These are phyloP conservation scores for Quadroppia sp. DNA, from an alignment of 2,888 invertebrate genomes.

Conservation along the genomic window DNA sequence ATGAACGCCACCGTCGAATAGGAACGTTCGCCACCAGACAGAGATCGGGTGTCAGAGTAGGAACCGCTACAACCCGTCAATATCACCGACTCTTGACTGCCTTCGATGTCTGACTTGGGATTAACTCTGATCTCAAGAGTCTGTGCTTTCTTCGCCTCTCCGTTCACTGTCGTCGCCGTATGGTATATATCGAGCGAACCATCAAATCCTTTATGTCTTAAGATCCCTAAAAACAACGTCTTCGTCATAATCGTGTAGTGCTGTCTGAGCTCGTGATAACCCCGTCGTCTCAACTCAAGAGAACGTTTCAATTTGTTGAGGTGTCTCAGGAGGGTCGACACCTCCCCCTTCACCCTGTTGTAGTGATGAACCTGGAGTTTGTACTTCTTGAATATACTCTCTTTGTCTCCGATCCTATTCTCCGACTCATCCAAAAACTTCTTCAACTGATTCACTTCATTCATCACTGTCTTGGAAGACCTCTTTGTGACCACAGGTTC, in stretches of 20 bases:
- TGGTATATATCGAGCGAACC: slow-evolving; percentile 53
- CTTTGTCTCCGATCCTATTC: slow-evolving; percentile 49
- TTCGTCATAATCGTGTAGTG: slow-evolving; percentile 51
- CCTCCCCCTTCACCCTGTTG: neutral
- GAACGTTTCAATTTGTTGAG: slow-evolving; percentile 50
- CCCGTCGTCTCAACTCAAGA: slow-evolving; percentile 49
- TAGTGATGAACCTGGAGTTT: slow-evolving; percentile 49
- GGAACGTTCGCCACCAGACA: slow-evolving; percentile 93
- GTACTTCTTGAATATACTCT: slow-evolving; percentile 51
- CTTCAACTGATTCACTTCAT: slow-evolving; percentile 51
- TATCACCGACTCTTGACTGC: too few species aligned
- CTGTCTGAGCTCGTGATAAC: slow-evolving; percentile 50
- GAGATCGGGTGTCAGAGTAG: slow-evolving; percentile 55
- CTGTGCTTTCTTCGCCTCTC: slow-evolving; percentile 46
- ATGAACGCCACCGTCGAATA: slow-evolving; percentile 93
- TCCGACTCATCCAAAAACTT: slow-evolving; percentile 51
- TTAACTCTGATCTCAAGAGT: slow-evolving; percentile 52
- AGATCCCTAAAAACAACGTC: slow-evolving; percentile 51
- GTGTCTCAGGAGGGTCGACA: slow-evolving; percentile 44
- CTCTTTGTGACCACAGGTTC: slow-evolving; percentile 50
- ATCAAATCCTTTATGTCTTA: slow-evolving; percentile 51
- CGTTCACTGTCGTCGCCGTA: slow-evolving; percentile 45
- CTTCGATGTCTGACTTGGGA: slow-evolving; percentile 29
- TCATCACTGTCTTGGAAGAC: slow-evolving; percentile 50
- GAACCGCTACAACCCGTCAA: neutral